These are phyloP conservation scores for Baronia brevicornis DNA, from an alignment of 2,888 invertebrate species.

Conservation along the genomic window DNA sequence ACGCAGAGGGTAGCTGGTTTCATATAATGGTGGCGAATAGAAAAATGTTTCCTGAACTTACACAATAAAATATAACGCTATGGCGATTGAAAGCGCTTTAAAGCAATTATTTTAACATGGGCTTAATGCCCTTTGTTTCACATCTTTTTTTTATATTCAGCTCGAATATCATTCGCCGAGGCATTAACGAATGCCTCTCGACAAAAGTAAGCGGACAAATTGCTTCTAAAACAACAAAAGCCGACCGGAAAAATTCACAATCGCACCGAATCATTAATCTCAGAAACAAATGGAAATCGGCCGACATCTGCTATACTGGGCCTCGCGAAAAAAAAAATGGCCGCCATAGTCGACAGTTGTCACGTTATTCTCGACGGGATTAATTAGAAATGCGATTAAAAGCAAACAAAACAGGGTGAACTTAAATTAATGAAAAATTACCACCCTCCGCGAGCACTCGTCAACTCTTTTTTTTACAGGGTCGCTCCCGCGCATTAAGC, in stretches of 20 bases:
- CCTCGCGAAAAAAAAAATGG: constrained; percentile 57
- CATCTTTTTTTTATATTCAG: constrained; percentile 44
- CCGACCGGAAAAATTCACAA: constrained; percentile 75
- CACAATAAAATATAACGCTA: constrained; percentile 4
- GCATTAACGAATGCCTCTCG: constrained; percentile 68
- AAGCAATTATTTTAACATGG: constrained; percentile 3
- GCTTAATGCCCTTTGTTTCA: constrained; percentile 32
- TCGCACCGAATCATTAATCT: constrained; percentile 75
- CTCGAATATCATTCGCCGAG: constrained; percentile 64
- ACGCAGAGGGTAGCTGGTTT: too few species aligned
- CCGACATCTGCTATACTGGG: constrained; percentile 73
- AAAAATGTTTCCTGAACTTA: too few species aligned
- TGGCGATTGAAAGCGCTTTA: constrained; percentile 3
- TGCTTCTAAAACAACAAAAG: constrained; percentile 76
- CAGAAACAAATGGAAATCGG: constrained; percentile 76
- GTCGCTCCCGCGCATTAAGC: constrained; percentile 76
- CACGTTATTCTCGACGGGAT: constrained; percentile 76
- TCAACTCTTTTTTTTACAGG: constrained; percentile 74
- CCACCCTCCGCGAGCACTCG: constrained; percentile 73
- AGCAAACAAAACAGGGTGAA: constrained; percentile 77
- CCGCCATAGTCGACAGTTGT: constrained; percentile 74
- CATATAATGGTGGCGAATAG: too few species aligned
- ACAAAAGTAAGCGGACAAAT: constrained; percentile 74
- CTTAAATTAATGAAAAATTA: constrained; percentile 77
- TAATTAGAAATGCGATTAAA: constrained; percentile 77